Evolutionary conservation across 2,797 vertebrate species (phyloP).

Genomic region (Microchirus variegatus): DNA sequence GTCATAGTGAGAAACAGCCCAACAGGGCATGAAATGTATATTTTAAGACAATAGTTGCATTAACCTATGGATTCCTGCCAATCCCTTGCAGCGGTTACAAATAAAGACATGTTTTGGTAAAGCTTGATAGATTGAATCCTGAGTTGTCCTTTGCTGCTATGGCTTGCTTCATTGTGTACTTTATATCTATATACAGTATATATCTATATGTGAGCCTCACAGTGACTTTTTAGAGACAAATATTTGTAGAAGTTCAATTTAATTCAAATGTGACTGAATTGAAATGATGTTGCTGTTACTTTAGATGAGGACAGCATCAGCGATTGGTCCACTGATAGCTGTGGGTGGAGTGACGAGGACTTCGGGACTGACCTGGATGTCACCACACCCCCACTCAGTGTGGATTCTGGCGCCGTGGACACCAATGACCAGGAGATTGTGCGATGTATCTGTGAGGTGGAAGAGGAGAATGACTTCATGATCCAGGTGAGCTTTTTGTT

Average conservation of each 20-base stretch:
- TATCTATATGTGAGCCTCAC: neutral
- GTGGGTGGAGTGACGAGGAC: slow-evolving; percentile 95
- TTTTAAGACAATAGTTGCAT: no score
- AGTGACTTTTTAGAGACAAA: neutral
- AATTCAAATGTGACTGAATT: neutral
- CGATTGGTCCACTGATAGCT: slow-evolving; percentile 93
- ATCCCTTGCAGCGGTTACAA: no score
- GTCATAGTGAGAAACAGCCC: no score
- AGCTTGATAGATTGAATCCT: slow-evolving; percentile 64
- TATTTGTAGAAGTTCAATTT: neutral
- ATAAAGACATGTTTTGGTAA: neutral
- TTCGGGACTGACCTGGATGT: slow-evolving; percentile 87
- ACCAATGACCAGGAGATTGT: slow-evolving; percentile 89
- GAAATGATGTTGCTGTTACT: neutral
- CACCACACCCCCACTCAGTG: slow-evolving; percentile 87
- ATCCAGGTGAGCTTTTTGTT: slow-evolving; percentile 86
- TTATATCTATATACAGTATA: neutral
- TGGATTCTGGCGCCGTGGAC: slow-evolving; percentile 82
- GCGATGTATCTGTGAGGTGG: slow-evolving; percentile 93
- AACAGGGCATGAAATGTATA: no score
- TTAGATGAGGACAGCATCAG: slow-evolving; percentile 92
- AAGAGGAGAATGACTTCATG: slow-evolving; percentile 98
- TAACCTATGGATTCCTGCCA: no score
- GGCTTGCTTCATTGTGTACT: slow-evolving; percentile 59
- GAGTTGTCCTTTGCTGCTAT: slow-evolving; percentile 50